phyloP scores from a whole-genome alignment of 2,888 invertebrate genomes.

The Morpho helenor region DNA sequence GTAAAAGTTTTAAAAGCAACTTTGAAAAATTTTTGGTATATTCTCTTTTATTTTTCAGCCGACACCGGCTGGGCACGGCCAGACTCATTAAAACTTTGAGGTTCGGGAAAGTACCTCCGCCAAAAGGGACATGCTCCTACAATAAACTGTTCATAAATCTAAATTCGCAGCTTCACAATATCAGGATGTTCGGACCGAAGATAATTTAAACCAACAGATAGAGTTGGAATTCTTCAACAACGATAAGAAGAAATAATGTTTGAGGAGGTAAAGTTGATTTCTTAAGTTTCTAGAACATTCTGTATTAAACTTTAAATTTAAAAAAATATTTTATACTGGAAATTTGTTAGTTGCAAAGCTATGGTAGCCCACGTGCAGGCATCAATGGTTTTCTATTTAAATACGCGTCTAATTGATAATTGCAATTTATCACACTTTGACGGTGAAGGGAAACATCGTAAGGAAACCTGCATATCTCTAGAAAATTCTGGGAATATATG shows the following conservation, averaged over 20 bases:
- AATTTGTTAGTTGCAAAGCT: no score
- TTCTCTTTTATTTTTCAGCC: slow-evolving; percentile 38
- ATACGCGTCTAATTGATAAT: no score
- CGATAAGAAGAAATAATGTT: slow-evolving; percentile 6
- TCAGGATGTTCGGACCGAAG: slow-evolving; percentile 16
- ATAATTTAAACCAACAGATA: slow-evolving; percentile 20
- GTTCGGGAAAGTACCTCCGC: slow-evolving; percentile 3
- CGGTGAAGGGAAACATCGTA: no score
- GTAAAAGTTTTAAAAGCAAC: no score
- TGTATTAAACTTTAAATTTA: no score
- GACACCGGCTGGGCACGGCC: slow-evolving; percentile 25
- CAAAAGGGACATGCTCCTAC: slow-evolving; percentile 1
- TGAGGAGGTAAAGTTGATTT: not conserved
- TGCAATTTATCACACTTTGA: no score
- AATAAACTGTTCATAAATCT: slow-evolving; percentile 20
- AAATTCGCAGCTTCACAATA: slow-evolving; percentile 14
- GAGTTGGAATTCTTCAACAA: slow-evolving; percentile 13
- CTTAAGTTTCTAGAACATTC: no score
- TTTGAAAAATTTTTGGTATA: slow-evolving; percentile 14
- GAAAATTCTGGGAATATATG: no score
- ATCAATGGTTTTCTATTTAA: no score
- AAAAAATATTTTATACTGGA: no score
- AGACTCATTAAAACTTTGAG: slow-evolving; percentile 27
- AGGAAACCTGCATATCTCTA: no score
- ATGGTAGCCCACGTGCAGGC: no score